phyloP scores from a whole-genome alignment of 2,113 vertebrate genomes.

The Ctenomys sociabilis region DNA sequence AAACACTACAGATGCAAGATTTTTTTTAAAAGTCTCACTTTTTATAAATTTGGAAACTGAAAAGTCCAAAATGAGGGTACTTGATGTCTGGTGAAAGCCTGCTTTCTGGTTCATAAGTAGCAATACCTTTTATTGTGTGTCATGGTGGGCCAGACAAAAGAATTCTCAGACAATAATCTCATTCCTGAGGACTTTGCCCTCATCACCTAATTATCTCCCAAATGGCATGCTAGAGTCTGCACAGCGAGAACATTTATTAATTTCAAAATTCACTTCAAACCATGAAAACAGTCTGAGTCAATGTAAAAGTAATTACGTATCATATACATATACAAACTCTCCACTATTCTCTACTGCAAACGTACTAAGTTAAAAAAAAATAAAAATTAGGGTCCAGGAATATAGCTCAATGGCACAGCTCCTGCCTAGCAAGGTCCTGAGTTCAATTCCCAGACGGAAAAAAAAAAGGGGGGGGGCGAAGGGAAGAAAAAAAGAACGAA shows the following conservation, averaged over 20 bases:
- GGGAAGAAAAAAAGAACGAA: background rate
- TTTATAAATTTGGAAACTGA: background rate
- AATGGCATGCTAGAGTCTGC: background rate
- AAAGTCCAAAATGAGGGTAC: background rate
- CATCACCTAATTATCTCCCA: background rate
- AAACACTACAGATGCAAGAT: background rate
- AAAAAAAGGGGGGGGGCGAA: no score
- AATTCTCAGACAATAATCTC: background rate
- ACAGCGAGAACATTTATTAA: background rate
- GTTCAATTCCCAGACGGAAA: no score
- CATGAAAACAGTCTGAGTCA: background rate
- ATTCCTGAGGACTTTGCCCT: background rate
- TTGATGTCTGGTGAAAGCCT: background rate
- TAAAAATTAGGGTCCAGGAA: background rate
- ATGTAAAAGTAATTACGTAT: background rate
- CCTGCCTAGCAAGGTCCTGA: no score
- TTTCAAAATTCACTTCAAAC: slow-evolving; percentile 29
- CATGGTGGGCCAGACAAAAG: background rate
- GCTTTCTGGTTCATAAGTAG: background rate
- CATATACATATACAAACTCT: background rate
- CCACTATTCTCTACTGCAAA: background rate
- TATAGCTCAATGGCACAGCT: no score
- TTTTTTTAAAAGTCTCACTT: background rate
- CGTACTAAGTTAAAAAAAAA: background rate
- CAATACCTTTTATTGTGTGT: background rate